Evolutionary conservation across 2,797 vertebrate genomes (phyloP).

Genomic region (Luscinia luscinia): DNA sequence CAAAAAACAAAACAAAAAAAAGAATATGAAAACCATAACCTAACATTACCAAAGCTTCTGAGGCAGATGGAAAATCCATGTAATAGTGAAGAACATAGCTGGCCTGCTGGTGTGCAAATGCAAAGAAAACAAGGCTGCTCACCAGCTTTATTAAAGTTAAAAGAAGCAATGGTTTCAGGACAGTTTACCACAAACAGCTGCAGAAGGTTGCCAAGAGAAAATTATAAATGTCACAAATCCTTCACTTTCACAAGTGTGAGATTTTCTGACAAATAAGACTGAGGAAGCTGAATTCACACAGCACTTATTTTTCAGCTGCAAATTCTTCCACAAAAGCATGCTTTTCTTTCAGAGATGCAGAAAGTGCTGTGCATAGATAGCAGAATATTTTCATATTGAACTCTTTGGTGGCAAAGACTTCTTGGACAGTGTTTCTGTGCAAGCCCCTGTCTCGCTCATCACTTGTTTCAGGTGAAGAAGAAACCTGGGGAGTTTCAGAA

Average conservation of each 20-base stretch:
- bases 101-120: neutral
- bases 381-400: neutral
- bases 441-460: neutral
- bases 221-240: neutral
- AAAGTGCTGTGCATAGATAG: neutral
- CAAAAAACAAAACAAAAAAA: neutral
- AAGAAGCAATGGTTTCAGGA: neutral
- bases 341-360: neutral
- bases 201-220: neutral
- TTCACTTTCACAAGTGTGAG: neutral
- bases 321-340: neutral
- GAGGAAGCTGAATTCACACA: neutral
- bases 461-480: neutral
- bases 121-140: neutral
- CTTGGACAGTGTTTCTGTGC: neutral
- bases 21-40: neutral
- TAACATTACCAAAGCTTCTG: neutral
- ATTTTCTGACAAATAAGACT: neutral
- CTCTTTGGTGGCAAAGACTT: neutral
- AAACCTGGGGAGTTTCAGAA: neutral
- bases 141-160: neutral
- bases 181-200: neutral
- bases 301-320: neutral
- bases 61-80: neutral
- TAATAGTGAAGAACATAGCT: neutral